Percentiles rank a stretch among this genome's conserved stretches.
phyloP scores from a whole-genome alignment of 2,888 invertebrate genomes.

The Dorcus hopei region DNA sequence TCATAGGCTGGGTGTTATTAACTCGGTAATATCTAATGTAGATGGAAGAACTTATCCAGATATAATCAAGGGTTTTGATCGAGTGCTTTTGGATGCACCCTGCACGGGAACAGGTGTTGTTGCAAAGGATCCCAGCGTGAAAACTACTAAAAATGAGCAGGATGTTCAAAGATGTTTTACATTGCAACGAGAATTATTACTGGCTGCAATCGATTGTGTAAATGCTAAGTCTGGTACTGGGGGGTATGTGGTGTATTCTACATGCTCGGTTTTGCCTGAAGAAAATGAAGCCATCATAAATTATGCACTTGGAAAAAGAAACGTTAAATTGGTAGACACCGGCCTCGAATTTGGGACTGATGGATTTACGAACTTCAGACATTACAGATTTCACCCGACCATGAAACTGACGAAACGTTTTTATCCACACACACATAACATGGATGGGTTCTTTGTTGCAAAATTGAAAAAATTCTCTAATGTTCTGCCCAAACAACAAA shows the following conservation, averaged over 20 bases:
- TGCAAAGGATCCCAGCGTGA: constrained; percentile 95
- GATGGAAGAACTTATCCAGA: constrained; percentile 86
- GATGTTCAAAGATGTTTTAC: constrained; percentile 91
- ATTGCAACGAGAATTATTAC: constrained; percentile 85
- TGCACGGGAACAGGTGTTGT: constrained; percentile 98
- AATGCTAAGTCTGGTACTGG: constrained; percentile 90
- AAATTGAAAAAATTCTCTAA: constrained; percentile 96
- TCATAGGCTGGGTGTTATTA: constrained; percentile 92
- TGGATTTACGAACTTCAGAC: constrained; percentile 87
- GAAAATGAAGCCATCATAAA: constrained; percentile 98
- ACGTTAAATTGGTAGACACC: constrained; percentile 90
- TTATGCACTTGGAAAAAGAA: constrained; percentile 88
- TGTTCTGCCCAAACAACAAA: constrained; percentile 51
- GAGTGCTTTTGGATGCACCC: constrained; percentile 95
- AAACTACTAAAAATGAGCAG: constrained; percentile 83
- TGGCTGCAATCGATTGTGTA: constrained; percentile 95
- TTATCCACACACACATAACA: constrained; percentile 98
- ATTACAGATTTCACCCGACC: constrained; percentile 84
- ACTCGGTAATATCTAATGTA: constrained; percentile 83
- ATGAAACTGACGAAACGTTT: constrained; percentile 84
- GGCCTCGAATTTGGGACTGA: constrained; percentile 94
- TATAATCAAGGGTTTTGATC: constrained; percentile 88
- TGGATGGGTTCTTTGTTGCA: constrained; percentile 99
- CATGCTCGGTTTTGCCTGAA: constrained; percentile 95
- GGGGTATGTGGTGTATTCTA: constrained; percentile 96